Evolutionary conservation across 2,888 invertebrate species (phyloP).

Genomic region (Apamea epomidion): DNA sequence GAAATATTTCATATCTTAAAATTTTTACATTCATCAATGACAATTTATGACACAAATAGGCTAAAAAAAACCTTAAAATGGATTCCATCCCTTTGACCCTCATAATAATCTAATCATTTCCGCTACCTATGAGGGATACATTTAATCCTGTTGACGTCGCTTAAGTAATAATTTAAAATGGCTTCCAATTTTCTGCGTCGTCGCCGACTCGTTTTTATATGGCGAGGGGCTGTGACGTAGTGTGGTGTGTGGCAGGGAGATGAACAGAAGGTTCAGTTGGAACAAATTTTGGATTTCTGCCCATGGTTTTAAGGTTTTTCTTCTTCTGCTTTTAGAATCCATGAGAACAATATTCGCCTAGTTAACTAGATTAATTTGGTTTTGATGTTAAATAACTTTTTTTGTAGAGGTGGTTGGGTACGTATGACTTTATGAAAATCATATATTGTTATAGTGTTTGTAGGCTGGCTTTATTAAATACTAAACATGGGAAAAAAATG

Average conservation of each 20-base stretch:
- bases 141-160: slow-evolving; percentile 44
- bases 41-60: not conserved
- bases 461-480: not conserved
- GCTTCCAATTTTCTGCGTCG: slow-evolving; percentile 61
- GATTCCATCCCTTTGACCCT: not conserved
- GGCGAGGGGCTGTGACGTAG: slow-evolving; percentile 30
- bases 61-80: not conserved
- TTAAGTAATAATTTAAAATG: slow-evolving; percentile 57
- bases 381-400: not conserved
- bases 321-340: not conserved
- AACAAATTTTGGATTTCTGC: not conserved
- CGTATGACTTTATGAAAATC: not conserved
- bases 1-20: not conserved
- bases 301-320: not conserved
- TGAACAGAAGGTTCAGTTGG: slow-evolving; percentile 5
- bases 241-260: not conserved
- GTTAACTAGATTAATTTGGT: not conserved
- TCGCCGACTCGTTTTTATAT: slow-evolving; percentile 38
- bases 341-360: not conserved
- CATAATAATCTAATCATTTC: not conserved
- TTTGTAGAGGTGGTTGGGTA: not conserved
- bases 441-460: not conserved
- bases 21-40: not conserved
- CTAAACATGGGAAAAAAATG: not conserved
- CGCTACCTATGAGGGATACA: slow-evolving; percentile 19